These are phyloP conservation scores for Plebejus anna DNA, from an alignment of 2,888 invertebrate genomes.

Conservation along the genomic window DNA sequence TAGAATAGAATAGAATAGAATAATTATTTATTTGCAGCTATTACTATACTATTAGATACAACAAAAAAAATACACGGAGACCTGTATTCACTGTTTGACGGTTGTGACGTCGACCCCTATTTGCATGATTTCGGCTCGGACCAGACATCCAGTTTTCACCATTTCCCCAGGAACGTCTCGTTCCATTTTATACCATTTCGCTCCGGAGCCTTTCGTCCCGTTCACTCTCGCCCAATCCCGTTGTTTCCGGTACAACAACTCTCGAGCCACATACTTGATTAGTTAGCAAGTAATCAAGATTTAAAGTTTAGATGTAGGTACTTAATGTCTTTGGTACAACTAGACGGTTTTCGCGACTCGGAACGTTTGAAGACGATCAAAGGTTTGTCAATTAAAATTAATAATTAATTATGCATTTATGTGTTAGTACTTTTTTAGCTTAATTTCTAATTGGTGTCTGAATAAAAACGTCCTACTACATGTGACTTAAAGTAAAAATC, in stretches of 20 bases:
- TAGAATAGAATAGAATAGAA: too few relatives aligned
- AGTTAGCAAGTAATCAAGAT: slow-evolving; percentile 4
- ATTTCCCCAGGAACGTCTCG: neutral
- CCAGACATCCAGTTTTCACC: too few relatives aligned
- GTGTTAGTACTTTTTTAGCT: too few relatives aligned
- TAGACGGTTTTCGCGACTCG: neutral
- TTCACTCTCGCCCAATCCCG: neutral
- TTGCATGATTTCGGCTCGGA: too few relatives aligned
- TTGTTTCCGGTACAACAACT: neutral
- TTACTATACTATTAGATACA: too few relatives aligned
- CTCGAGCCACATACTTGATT: neutral
- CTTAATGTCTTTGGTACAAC: neutral
- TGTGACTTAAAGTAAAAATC: too few relatives aligned
- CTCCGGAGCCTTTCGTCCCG: neutral
- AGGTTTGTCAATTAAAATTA: neutral
- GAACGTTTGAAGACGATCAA: neutral
- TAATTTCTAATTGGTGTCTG: neutral
- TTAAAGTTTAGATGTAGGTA: neutral
- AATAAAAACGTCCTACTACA: neutral
- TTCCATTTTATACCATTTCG: neutral
- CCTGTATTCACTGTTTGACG: too few relatives aligned
- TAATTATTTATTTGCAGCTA: too few relatives aligned
- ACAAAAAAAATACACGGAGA: too few relatives aligned
- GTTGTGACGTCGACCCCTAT: too few relatives aligned
- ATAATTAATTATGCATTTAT: neutral